Evolutionary conservation across 2,797 vertebrate genomes (phyloP).

Genomic region (Parotocinclus haroldoi): DNA sequence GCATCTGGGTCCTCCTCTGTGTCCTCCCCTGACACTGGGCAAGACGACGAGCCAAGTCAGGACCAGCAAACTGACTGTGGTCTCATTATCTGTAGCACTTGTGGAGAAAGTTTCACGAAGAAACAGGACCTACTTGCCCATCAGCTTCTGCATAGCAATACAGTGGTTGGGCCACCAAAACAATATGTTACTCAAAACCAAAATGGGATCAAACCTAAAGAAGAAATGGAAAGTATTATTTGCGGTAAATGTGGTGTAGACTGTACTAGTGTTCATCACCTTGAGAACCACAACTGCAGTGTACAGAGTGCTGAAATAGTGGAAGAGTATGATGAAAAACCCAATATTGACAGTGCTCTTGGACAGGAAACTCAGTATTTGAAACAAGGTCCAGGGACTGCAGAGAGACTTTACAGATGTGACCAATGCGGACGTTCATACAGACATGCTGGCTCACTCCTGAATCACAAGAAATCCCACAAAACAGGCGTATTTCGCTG

Average conservation of each 20-base stretch:
- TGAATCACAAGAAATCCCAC: conserved; percentile 91
- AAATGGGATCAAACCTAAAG: conserved; percentile 44
- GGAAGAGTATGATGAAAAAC: conserved; percentile 44
- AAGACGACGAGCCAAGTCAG: conserved; percentile 64
- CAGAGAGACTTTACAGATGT: conserved; percentile 76
- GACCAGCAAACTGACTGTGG: conserved; percentile 55
- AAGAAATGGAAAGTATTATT: conserved; percentile 66
- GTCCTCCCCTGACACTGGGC: conserved; percentile 63
- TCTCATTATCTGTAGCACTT: conserved; percentile 83
- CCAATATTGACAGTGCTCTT: conserved; percentile 20
- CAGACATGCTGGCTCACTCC: conserved; percentile 83
- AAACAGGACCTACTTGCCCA: conserved; percentile 76
- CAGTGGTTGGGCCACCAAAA: conserved; percentile 29
- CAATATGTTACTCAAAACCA: conserved; percentile 23
- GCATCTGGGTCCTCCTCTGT: conserved; percentile 66
- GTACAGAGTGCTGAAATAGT: conserved; percentile 47
- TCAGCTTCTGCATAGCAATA: conserved; percentile 64
- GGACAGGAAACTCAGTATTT: conserved; percentile 29
- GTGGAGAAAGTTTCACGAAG: conserved; percentile 84
- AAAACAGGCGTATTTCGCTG: conserved; percentile 88
- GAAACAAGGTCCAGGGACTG: conserved; percentile 35
- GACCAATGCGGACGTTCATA: conserved; percentile 85
- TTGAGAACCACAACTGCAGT: conserved; percentile 64
- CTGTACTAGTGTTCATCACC: conserved; percentile 65
- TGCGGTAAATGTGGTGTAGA: conserved; percentile 73